A percentile compares a stretch with the other conserved stretches of the same genome.
Evolutionary conservation across 1,140 invertebrate species (phyloP).

Genomic region (Procambarus clarkii): DNA sequence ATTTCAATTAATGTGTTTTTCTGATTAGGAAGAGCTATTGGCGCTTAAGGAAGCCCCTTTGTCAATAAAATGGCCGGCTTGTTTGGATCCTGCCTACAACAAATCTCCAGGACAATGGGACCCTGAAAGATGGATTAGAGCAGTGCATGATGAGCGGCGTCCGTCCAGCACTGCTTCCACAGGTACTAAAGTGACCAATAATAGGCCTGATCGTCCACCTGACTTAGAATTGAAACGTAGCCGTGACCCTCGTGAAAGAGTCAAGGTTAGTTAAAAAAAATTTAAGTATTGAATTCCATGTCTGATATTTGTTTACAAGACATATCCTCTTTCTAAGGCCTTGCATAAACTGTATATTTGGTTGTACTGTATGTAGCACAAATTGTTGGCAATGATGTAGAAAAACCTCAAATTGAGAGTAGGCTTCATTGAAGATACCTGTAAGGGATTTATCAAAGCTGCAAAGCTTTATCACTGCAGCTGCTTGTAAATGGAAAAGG

Average conservation of each 20-base stretch:
- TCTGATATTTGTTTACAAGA: no score
- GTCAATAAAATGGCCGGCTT: conserved; percentile 55
- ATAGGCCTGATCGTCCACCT: conserved; percentile 61
- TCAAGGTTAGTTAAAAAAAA: conserved; percentile 75
- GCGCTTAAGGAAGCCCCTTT: conserved; percentile 57
- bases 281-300: background rate
- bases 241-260: conserved; percentile 83
- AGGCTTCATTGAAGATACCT: no score
- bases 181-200: conserved; percentile 32
- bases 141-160: conserved; percentile 59
- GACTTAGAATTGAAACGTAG: conserved; percentile 63
- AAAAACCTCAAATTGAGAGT: no score
- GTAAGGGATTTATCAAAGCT: no score
- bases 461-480: no score
- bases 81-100: conserved; percentile 52
- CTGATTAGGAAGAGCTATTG: conserved; percentile 45
- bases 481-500: no score
- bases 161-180: conserved; percentile 56
- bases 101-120: conserved; percentile 62
- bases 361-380: no score
- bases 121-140: conserved; percentile 61
- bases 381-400: no score
- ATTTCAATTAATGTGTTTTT: background rate
- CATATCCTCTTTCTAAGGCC: no score
- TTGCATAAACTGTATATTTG: no score